Evolutionary conservation across 2,113 vertebrate species (phyloP), one percentile per base, ranked within the genome.

Genomic region (Chloebia gouldiae): DNA sequence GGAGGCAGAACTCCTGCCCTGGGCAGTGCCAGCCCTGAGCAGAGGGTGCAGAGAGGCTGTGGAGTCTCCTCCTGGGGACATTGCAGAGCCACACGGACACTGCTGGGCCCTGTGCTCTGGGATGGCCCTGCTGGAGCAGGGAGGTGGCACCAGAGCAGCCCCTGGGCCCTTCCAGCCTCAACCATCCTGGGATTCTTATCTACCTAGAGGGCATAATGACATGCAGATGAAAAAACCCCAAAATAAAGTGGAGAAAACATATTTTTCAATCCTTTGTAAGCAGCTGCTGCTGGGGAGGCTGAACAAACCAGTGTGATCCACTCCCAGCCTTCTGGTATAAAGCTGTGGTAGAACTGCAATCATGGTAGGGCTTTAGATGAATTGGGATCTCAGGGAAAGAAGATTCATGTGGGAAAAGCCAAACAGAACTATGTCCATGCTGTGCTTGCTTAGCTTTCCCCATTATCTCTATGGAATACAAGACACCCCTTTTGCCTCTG

Each of bases 181-280:
- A 16, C n/a, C 61, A 35, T 0, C 14, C 40, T 11, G 47, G 20
- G 39, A 1, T 1, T 11, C 37, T 79, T 11, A 40, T 17, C 17
- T 50, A 22, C 24, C 18, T 10, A 15, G 8, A 66, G 13, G 18
- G 2, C 23, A 50, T 2, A 63, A 47, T 0, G 4, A 14, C 14
- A n/a, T 17, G 39, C 24, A 88, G n/a, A 66, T 21, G 3, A 77
- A 3, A 73, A 47, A 82, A 4, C 5, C 16, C 15, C 28, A 57
- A 63, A 88, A 57, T 4, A 40, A 20, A 66, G 15, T 10, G 31
- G 15, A 63, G 18, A 24, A 66, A 53, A 61, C 7, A 1, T 15
- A n/a, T 22, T 75, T 79, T 63, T 6, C 11, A 66, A 45, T 47
- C 19, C 9, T 73, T 63, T 56, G 12, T 39, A 37, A 61, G n/a